Evolutionary conservation across 2,797 vertebrate species (phyloP), one percentile per base, ranked within the genome.

Genomic region (Typhlichthys subterraneus): DNA sequence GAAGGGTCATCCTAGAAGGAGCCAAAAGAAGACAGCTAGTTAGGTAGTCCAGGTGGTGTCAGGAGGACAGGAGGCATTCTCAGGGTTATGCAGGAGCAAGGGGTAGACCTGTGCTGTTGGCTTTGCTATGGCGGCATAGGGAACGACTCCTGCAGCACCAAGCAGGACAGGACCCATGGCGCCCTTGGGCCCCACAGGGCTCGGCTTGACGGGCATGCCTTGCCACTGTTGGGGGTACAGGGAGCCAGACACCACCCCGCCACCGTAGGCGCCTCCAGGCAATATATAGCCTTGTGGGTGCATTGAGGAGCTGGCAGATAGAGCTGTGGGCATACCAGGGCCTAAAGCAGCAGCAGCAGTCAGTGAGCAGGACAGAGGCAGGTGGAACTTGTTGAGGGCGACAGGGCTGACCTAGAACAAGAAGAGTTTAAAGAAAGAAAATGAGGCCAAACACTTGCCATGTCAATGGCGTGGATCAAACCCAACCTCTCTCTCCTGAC

Each of bases 31-130:
- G 48, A 59, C n/a, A 50, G 59, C 45, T 46, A 52, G 69, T 92
- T 89, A 96, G 9, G 87, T 92, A 91, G 94, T 93, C 70, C 91
- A 92, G 67, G 94, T 84, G 62, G 79, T 89, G 50, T 94, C 91
- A 1, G 91, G 75, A 45, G 91, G 75, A 45, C 81, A 88, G 0
- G 83, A 65, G 45, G 84, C 83, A 6, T 82, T 84, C 4, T 89
- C 75, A 0, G 94, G 85, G 2, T 86, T 91, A 82, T 79, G 87
- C 75, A 91, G 76, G 4, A 84, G 81, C 75, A 81, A 62, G 0
- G 95, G 93, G 77, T 92, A 93, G 63, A 86, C 50, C 49, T 86
- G 93, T 69, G 93, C 67, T 73, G 89, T 87, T 48, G 73, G 72
- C 64, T 80, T 88, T 75, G 86, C 80, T 45, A 92, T 76, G 8